These are phyloP conservation scores for Latheticus oryzae DNA, from an alignment of 2,888 invertebrate genomes.

Conservation along the genomic window DNA sequence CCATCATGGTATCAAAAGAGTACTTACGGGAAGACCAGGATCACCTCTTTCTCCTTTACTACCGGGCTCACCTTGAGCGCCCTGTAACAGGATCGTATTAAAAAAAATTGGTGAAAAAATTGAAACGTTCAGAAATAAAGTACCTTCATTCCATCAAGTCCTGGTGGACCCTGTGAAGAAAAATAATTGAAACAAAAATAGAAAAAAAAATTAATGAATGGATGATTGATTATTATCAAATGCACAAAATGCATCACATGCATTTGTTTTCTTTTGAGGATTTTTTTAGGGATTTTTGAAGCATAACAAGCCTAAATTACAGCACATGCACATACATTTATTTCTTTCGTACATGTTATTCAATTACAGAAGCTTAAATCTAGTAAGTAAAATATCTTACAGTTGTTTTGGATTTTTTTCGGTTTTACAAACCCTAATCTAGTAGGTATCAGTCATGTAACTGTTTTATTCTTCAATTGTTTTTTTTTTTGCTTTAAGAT, in stretches of 20 bases:
- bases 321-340: conserved; percentile 68
- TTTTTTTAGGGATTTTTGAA: conserved; percentile 38
- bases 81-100: conserved; percentile 68
- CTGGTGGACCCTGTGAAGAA: conserved; percentile 88
- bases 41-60: conserved; percentile 93
- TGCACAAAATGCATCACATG: conserved; percentile 39
- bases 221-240: too few relatives aligned
- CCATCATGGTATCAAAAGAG: neutral
- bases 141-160: conserved; percentile 97
- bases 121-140: neutral
- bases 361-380: conserved; percentile 60
- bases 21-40: conserved; percentile 89
- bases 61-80: conserved; percentile 92
- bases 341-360: conserved; percentile 64
- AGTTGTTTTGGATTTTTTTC: conserved; percentile 44
- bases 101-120: too few relatives aligned
- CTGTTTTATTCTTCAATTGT: conserved; percentile 34
- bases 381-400: conserved; percentile 59
- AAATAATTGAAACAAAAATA: conserved; percentile 63
- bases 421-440: conserved; percentile 55
- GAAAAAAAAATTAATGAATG: conserved; percentile 36
- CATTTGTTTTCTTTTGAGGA: conserved; percentile 24
- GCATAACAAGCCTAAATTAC: conserved; percentile 53
- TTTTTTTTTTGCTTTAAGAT: too few relatives aligned
- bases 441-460: conserved; percentile 60